Percentiles rank a stretch among this genome's conserved stretches.
Evolutionary conservation across 2,888 invertebrate genomes (phyloP).

Genomic region (Phalera bucephala): DNA sequence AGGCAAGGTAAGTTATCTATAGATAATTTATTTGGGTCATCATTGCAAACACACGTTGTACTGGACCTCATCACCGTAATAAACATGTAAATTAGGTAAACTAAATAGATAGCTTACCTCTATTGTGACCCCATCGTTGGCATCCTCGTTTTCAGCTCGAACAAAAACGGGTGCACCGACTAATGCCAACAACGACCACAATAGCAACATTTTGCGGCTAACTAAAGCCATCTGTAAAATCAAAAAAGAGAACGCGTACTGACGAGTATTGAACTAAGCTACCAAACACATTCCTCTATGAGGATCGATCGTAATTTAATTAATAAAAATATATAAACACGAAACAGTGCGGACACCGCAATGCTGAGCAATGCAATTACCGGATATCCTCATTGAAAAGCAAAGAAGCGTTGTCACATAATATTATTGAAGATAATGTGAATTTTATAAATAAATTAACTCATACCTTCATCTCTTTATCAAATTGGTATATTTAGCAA

Average conservation of each 20-base stretch:
- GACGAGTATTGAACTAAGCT: constrained; percentile 8
- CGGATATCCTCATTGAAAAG: constrained; percentile 65
- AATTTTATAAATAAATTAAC: no score
- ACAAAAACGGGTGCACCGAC: constrained; percentile 38
- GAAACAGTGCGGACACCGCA: not conserved
- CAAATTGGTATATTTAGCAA: not conserved
- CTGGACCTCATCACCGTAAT: constrained; percentile 7
- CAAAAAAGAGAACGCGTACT: not conserved
- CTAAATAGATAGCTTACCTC: constrained; percentile 66
- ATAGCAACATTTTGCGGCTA: constrained; percentile 47
- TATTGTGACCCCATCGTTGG: constrained; percentile 61
- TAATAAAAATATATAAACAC: constrained; percentile 21
- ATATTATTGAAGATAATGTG: not conserved
- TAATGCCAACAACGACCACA: constrained; percentile 56
- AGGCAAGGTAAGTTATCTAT: not conserved
- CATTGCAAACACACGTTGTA: no score
- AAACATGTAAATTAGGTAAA: constrained; percentile 38
- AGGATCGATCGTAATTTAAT: constrained; percentile 28
- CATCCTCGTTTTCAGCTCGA: constrained; percentile 46
- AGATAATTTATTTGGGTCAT: constrained; percentile 23
- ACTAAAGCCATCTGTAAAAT: constrained; percentile 70
- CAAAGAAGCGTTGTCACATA: not conserved
- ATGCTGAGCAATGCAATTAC: constrained; percentile 29
- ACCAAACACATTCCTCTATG: constrained; percentile 9
- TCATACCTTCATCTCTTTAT: not conserved